Conservation (phyloP, 2,888 invertebrate species). For the Protonemura montana region DNA sequence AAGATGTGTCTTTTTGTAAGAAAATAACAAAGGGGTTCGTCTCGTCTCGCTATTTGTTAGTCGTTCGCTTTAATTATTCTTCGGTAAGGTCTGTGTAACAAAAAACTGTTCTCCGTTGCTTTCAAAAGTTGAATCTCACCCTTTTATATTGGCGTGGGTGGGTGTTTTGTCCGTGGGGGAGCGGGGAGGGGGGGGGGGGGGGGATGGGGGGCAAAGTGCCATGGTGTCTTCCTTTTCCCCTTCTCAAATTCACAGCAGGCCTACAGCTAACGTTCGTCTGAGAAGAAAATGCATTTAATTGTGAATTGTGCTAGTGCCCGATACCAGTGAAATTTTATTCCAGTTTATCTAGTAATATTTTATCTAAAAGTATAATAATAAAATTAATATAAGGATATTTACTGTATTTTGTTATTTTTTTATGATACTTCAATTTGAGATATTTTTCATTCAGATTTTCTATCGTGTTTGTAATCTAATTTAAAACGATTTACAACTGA, state of each 20-base stretch:
- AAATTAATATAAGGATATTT: too few relatives aligned
- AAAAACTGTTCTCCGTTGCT: slow-evolving; percentile 17
- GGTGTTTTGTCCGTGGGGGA: slow-evolving; percentile 3
- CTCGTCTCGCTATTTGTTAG: slow-evolving; percentile 48
- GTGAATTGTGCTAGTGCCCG: not conserved
- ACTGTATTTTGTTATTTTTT: too few relatives aligned
- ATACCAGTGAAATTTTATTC: too few relatives aligned
- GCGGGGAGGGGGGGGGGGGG: not conserved
- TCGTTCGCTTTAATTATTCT: slow-evolving; percentile 49
- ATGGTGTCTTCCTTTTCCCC: not conserved
- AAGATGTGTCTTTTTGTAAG: slow-evolving; percentile 46
- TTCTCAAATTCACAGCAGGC: not conserved
- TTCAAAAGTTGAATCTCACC: not conserved
- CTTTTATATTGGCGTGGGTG: slow-evolving; percentile 22
- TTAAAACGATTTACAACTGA: too few relatives aligned
- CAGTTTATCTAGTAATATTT: too few relatives aligned
- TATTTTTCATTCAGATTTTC: too few relatives aligned
- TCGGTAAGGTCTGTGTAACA: slow-evolving; percentile 32
- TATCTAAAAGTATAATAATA: too few relatives aligned
- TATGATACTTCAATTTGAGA: too few relatives aligned
- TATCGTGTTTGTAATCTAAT: too few relatives aligned
- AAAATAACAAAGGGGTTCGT: slow-evolving; percentile 48
- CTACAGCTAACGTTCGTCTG: not conserved
- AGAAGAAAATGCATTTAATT: not conserved
- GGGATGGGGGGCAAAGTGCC: not conserved